A percentile compares a stretch with the other conserved stretches of the same genome.
phyloP scores from a whole-genome alignment of 2,888 invertebrate genomes.

The Troides aeacus region DNA sequence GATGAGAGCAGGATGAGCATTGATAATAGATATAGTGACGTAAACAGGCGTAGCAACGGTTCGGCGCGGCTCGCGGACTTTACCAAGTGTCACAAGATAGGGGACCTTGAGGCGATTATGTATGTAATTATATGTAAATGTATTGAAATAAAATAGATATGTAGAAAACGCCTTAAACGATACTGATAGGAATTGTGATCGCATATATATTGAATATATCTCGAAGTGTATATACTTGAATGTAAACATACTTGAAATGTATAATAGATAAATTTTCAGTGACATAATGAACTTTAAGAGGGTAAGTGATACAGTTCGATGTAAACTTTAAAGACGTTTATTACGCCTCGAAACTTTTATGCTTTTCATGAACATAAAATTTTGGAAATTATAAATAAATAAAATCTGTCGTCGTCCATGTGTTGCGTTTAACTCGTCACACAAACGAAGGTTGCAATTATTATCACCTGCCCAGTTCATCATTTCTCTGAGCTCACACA shows the following conservation, averaged over 20 bases:
- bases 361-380: background rate
- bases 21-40: constrained; percentile 18
- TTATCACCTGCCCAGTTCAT: constrained; percentile 29
- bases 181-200: constrained; percentile 48
- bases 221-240: constrained; percentile 6
- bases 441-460: constrained; percentile 20
- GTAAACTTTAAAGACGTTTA: constrained; percentile 5
- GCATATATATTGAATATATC: constrained; percentile 48
- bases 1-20: constrained; percentile 10
- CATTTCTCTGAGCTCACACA: constrained; percentile 1
- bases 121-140: constrained; percentile 33
- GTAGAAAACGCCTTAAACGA: constrained; percentile 33
- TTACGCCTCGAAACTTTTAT: background rate
- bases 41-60: constrained; percentile 27
- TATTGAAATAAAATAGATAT: constrained; percentile 27
- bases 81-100: constrained; percentile 30
- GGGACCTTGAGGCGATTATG: constrained; percentile 27
- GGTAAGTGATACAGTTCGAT: constrained; percentile 21
- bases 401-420: background rate
- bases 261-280: constrained; percentile 13
- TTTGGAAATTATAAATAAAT: background rate
- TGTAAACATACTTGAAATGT: constrained; percentile 12
- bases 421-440: background rate
- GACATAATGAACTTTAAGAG: constrained; percentile 23
- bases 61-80: constrained; percentile 16